phyloP scores from a whole-genome alignment of 1,140 invertebrate species.

The Cataglyphis hispanica region DNA sequence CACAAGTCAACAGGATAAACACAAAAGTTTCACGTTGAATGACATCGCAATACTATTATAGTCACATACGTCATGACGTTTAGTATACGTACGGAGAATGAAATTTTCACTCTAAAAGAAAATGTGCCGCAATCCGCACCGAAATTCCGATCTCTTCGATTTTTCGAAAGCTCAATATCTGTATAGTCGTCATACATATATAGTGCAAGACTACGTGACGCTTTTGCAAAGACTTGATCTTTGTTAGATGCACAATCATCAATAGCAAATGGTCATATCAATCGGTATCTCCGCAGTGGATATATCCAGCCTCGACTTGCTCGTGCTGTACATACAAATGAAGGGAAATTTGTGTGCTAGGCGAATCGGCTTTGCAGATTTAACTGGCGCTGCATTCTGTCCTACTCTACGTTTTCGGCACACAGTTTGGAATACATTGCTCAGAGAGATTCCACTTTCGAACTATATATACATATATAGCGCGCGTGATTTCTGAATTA shows the following conservation, averaged over 20 bases:
- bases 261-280: conserved; percentile 39
- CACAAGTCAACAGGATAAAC: background rate
- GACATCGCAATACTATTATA: background rate
- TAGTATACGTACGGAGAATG: background rate
- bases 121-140: background rate
- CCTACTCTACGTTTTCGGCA: background rate
- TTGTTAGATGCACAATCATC: conserved; percentile 26
- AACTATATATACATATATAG: background rate
- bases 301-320: conserved; percentile 12
- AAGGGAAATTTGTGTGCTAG: conserved; percentile 7
- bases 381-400: conserved; percentile 16
- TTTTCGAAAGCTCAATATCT: conserved; percentile 12
- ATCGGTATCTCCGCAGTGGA: background rate
- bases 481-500: conserved; percentile 2
- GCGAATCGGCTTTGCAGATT: conserved; percentile 39
- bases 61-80: background rate
- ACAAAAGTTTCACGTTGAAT: background rate
- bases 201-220: conserved; percentile 6
- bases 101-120: background rate
- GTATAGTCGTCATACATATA: background rate
- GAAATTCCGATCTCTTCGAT: conserved; percentile 7
- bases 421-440: background rate
- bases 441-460: background rate
- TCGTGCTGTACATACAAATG: conserved; percentile 12
- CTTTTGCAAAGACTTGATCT: conserved; percentile 15